Evolutionary conservation across 2,113 vertebrate species (phyloP).

Genomic region (Lamprologus ornatipinnis): DNA sequence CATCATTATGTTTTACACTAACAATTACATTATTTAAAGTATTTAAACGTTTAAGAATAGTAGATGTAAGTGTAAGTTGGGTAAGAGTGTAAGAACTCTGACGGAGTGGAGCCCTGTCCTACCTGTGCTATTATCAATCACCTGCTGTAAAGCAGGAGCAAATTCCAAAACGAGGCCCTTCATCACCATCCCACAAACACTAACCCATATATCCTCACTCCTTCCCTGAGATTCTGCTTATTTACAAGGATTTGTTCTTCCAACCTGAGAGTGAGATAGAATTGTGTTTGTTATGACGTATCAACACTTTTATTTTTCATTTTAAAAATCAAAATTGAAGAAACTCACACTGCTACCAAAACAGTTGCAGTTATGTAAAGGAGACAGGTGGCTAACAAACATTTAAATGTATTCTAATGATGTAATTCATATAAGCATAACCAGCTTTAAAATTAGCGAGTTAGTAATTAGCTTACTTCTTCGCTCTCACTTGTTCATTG

Average conservation of each 20-base stretch:
- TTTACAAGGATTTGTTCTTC: background rate
- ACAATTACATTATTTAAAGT: background rate
- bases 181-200: background rate
- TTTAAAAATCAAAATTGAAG: background rate
- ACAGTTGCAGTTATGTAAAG: background rate
- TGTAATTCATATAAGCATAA: background rate
- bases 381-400: background rate
- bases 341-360: background rate
- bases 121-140: constrained; percentile 5
- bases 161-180: constrained; percentile 10
- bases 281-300: background rate
- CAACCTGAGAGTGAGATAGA: background rate
- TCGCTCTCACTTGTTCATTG: background rate
- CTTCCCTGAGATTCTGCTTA: background rate
- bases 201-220: background rate
- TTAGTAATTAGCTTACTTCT: background rate
- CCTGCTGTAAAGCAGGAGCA: constrained; percentile 33
- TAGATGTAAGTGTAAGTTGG: background rate
- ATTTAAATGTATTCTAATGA: background rate
- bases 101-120: background rate
- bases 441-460: background rate
- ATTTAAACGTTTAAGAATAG: background rate
- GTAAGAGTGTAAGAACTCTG: background rate
- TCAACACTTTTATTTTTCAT: background rate
- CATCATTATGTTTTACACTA: background rate